phyloP scores from a whole-genome alignment of 1,140 invertebrate genomes.

The Drosophila watanabei region DNA sequence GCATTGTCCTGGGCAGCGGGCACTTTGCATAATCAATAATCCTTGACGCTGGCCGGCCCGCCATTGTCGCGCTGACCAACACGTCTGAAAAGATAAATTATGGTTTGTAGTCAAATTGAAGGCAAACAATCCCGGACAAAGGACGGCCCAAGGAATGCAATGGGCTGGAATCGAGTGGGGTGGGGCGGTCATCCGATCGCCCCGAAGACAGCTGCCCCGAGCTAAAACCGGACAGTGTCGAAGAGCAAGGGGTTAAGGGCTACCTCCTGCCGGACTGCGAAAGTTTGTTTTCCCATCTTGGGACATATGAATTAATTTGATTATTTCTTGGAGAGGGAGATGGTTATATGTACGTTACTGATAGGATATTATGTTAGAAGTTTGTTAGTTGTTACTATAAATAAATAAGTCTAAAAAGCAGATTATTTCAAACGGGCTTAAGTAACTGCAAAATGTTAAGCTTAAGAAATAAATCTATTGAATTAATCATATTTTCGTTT shows the following conservation, averaged over 20 bases:
- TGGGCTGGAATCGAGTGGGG: slow-evolving; percentile 35
- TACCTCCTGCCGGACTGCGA: slow-evolving; percentile 5
- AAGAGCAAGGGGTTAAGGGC: slow-evolving; percentile 9
- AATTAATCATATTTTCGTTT: background rate
- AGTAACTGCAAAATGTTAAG: too few relatives aligned
- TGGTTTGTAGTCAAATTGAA: slow-evolving; percentile 86
- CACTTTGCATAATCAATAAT: slow-evolving; percentile 86
- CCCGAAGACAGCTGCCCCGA: slow-evolving; percentile 51
- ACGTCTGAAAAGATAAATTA: slow-evolving; percentile 85
- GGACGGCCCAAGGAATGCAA: slow-evolving; percentile 35
- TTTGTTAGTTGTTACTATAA: too few relatives aligned
- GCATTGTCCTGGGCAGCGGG: slow-evolving; percentile 70
- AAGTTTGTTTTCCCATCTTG: slow-evolving; percentile 56
- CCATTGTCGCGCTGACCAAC: slow-evolving; percentile 79
- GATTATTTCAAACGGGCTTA: background rate
- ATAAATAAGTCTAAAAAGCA: too few relatives aligned
- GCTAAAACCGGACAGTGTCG: slow-evolving; percentile 43
- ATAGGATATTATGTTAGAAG: too few relatives aligned
- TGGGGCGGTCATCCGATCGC: slow-evolving; percentile 51
- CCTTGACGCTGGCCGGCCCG: slow-evolving; percentile 75
- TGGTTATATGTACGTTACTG: background rate
- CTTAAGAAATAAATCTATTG: background rate
- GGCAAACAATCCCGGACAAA: slow-evolving; percentile 82
- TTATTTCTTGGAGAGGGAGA: slow-evolving; percentile 27
- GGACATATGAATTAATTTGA: slow-evolving; percentile 66